A percentile compares a stretch with the other conserved stretches of the same genome.
Evolutionary conservation across 2,797 vertebrate genomes (phyloP).

Genomic region (Choloepus didactylus): DNA sequence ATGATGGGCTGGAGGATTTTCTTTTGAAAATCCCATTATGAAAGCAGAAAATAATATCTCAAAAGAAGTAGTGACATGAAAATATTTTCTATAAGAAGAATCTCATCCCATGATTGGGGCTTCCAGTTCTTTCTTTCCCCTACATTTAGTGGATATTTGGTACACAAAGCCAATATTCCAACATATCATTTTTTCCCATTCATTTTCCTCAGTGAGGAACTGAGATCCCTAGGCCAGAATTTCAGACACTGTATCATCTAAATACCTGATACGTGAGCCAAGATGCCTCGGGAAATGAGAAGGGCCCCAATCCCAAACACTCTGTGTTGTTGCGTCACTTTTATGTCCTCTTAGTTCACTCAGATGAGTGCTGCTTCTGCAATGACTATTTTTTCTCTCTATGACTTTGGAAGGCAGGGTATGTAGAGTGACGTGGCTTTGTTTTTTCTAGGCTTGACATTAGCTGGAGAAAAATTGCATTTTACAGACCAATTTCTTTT

Average conservation of each 20-base stretch:
- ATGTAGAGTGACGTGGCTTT: not conserved
- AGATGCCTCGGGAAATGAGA: not conserved
- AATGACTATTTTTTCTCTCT: not conserved
- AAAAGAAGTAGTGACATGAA: not conserved
- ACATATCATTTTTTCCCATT: not conserved
- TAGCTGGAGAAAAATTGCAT: not conserved
- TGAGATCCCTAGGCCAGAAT: not conserved
- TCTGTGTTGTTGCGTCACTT: too few species aligned
- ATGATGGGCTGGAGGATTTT: not conserved
- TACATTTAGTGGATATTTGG: not conserved
- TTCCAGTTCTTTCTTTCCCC: not conserved
- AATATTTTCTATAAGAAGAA: not conserved
- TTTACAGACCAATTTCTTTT: not conserved
- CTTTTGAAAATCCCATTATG: not conserved
- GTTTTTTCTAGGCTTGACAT: not conserved
- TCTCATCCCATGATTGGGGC: not conserved
- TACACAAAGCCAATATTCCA: not conserved
- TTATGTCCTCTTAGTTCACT: too few species aligned
- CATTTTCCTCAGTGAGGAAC: not conserved
- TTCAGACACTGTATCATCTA: too few species aligned
- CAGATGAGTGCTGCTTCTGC: not conserved
- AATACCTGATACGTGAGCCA: not conserved
- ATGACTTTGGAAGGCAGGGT: not conserved
- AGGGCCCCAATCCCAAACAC: not conserved
- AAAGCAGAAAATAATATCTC: not conserved